Base-by-base conservation (phyloP, 2,888 invertebrate genomes). In the Drosophila emarginata region DNA sequence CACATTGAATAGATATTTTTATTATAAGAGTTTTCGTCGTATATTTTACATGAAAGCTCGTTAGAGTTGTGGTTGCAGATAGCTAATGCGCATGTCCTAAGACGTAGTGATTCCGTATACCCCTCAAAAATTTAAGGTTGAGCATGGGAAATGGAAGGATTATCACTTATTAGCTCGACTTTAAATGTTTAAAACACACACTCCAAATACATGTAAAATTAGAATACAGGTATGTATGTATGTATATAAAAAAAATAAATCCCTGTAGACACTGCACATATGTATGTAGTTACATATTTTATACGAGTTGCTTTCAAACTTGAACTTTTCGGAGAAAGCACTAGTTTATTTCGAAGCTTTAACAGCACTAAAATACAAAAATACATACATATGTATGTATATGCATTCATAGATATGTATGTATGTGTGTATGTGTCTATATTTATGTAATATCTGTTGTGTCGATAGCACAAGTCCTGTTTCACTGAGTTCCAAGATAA, bases 21-120 rank as follows among this genome's bases (percentile, higher is more conserved):
- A 52, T 63, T 73, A 63, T 73, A 71, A 74, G 75, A 77, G 77
- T 61, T 39, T 11, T 32, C 18, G 12, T 18, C 40, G 23, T 21
- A 37, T 52, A 39, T 23, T 36, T 53, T 40, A 21, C 54, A 53
- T 50, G 12, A 68, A 83, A 79, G 78, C 78, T 79, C 28, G n/a
- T 15, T 36, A 6, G 18, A 15, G 54, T 18, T 12, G 36, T 26
- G 4, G 36, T 18, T 12, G 18, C 45, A 21, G 45, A 21, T 45
- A 45, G 11, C 18, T 4, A 54, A 12, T 54, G 54, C 54, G 54
- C 54, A 54, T 54, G 54, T 36, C 93, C 45, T 45, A 21, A 45
- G 4, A 21, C 45, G 45, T 45, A 45, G 45, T 45, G 45, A 14
- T 18, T 45, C 18, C 45, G 45, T 45, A 45, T 21, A 45, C 18